Evolutionary conservation across 2,113 vertebrate genomes (phyloP).

Genomic region (Trachemys scripta): DNA sequence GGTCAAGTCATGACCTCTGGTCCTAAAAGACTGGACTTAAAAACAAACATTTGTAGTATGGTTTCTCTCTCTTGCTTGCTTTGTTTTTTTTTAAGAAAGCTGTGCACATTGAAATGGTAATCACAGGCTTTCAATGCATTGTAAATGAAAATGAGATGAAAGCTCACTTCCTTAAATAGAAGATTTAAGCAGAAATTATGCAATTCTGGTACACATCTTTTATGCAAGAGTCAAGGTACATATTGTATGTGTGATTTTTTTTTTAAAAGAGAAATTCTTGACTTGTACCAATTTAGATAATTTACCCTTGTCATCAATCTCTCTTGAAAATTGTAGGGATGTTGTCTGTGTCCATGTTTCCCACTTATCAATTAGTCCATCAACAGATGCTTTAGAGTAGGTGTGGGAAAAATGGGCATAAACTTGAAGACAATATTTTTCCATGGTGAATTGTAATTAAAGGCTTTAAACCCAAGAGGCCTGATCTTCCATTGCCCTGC

Average conservation of each 20-base stretch:
- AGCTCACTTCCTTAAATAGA: constrained; percentile 9
- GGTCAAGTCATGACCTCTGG: not conserved
- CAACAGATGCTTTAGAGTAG: not conserved
- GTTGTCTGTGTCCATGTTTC: not conserved
- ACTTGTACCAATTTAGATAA: constrained; percentile 16
- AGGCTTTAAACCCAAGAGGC: not conserved
- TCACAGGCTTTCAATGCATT: constrained; percentile 1
- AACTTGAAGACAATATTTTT: not conserved
- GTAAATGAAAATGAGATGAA: not conserved
- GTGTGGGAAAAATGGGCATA: not conserved
- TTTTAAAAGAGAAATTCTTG: not conserved
- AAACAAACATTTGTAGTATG: not conserved
- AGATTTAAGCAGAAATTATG: not conserved
- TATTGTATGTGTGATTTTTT: not conserved
- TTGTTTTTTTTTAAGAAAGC: not conserved
- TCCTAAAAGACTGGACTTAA: not conserved
- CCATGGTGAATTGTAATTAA: not conserved
- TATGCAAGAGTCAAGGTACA: constrained; percentile 5
- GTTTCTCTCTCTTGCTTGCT: not conserved
- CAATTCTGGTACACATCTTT: not conserved
- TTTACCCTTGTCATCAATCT: not conserved
- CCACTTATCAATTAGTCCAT: not conserved
- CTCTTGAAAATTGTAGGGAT: constrained; percentile 9
- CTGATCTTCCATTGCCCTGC: not conserved
- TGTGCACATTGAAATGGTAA: not conserved